Conservation (phyloP, 1,140 invertebrate species). For the Leucophenga varia region DNA sequence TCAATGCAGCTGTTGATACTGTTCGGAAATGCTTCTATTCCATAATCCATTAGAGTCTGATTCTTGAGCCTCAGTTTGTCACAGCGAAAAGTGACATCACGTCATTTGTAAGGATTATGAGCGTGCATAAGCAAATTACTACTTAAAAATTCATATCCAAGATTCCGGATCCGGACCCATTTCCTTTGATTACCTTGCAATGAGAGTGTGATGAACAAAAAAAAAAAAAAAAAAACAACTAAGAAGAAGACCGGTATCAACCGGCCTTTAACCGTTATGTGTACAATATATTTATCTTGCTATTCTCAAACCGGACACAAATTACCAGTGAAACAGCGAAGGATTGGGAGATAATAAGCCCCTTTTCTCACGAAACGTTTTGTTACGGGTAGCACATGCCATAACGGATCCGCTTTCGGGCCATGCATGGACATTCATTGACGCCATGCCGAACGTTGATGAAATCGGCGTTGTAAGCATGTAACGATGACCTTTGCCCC, state of each 20-base stretch:
- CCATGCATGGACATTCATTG: slow-evolving; percentile 29
- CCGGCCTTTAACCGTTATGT: slow-evolving; percentile 3
- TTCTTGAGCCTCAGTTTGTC: no score
- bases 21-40: no score
- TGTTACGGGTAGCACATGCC: slow-evolving; percentile 16
- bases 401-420: slow-evolving; percentile 32
- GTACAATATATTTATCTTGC: slow-evolving; percentile 13
- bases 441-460: slow-evolving; percentile 25
- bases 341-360: slow-evolving; percentile 35
- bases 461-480: slow-evolving; percentile 14
- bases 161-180: slow-evolving; percentile 1
- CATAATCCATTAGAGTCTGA: no score
- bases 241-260: no score
- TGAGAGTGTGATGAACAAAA: slow-evolving; percentile 2
- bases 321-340: slow-evolving; percentile 23
- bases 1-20: no score
- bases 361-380: slow-evolving; percentile 37
- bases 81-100: slow-evolving; percentile 20
- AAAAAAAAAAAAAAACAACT: slow-evolving; percentile 13
- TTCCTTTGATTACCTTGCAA: slow-evolving; percentile 13
- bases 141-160: slow-evolving; percentile 35
- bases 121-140: slow-evolving; percentile 25
- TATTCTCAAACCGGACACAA: slow-evolving; percentile 30
- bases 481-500: slow-evolving; percentile 23
- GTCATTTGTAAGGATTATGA: slow-evolving; percentile 40